phyloP scores from a whole-genome alignment of 2,888 invertebrate genomes.

The Acheta domesticus region DNA sequence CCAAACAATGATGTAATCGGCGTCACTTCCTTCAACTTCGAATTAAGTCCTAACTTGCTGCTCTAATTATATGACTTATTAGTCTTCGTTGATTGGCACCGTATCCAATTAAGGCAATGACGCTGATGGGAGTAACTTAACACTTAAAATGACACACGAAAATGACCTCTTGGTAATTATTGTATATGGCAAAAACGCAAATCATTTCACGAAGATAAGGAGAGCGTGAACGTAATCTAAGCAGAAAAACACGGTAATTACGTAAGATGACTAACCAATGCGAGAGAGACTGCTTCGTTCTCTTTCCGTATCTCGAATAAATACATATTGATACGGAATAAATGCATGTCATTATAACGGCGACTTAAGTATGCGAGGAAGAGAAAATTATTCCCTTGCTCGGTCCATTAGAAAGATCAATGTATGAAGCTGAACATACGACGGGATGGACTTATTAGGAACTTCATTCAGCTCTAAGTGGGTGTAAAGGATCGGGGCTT shows the following conservation, averaged over 20 bases:
- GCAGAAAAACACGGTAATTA: not conserved
- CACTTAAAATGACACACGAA: not conserved
- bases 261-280: not conserved
- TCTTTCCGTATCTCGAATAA: conserved; percentile 6
- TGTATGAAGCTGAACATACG: not conserved
- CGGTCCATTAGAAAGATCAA: not conserved
- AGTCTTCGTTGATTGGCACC: not conserved
- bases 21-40: not conserved
- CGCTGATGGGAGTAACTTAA: not conserved
- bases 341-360: conserved; percentile 18
- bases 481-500: not conserved
- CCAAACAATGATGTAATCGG: not conserved
- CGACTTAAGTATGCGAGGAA: not conserved
- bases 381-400: not conserved
- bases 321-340: conserved; percentile 9
- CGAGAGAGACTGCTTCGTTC: not conserved
- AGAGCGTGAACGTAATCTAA: not conserved
- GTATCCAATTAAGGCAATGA: not conserved
- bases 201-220: conserved; percentile 18
- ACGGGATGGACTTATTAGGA: not conserved
- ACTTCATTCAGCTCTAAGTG: not conserved
- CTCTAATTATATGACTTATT: not conserved
- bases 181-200: not conserved
- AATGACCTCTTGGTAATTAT: not conserved
- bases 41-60: not conserved